Base-by-base conservation (phyloP, 2,113 vertebrate genomes). In the Himantopus leucocephalus region DNA sequence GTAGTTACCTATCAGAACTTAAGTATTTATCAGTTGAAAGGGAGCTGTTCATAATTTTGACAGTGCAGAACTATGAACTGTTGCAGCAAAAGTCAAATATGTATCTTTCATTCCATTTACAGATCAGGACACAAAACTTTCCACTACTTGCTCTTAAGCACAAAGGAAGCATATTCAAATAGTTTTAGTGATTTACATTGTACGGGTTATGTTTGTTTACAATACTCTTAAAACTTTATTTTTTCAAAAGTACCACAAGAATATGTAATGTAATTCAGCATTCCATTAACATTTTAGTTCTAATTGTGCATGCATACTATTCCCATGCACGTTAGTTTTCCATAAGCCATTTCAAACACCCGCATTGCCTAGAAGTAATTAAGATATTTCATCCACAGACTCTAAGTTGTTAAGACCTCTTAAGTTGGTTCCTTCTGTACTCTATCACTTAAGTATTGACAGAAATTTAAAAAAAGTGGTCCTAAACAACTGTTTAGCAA, bases 401-500 rank as follows among this genome's bases (percentile, higher is more conserved):
- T 41, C 9, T 2, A 32, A 37, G 37, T 37, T 37, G 37, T 37
- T 14, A 16, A 20, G 16, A 29, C 5, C 16, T 12, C 30, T 18
- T 27, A 9, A 12, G 10, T 1, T 3, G 17, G 12, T 14, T 70
- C 56, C 64, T 55, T 1, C 8, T 8, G 10, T 3, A 4, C 19
- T 6, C 29, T 4, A 18, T 0, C 1, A 5, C 35, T 20, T 3
- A 45, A 10, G 7, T 0, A 30, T 1, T 5, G 48, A 19, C 8
- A 35, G 20, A n/a, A 72, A 41, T 6, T 1, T 20, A 18, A n/a
- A 0, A 37, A 13, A 39, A 1, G 18, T 1, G 8, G 6, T 6
- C 8, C 19, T 17, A 2, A 14, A 4, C 7, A 50, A 35, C 29
- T 3, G 22, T 1, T 35, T 4, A 27, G 5, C 3, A 10, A 67